Evolutionary conservation across 1,140 invertebrate genomes (phyloP).

Genomic region (Papilio glaucus): DNA sequence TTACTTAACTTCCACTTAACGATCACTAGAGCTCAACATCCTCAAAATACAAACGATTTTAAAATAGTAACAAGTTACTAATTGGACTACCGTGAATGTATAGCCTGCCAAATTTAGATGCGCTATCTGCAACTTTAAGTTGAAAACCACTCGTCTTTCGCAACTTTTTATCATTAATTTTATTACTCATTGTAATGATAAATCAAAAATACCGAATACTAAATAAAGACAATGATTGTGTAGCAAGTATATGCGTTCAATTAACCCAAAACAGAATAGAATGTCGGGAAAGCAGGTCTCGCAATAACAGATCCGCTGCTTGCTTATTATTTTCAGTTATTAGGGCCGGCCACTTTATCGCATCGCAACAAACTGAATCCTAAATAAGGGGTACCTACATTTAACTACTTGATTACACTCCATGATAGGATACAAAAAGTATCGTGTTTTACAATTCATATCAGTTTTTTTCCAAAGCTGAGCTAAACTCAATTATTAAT

Average conservation of each 20-base stretch:
- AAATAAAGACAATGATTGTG: slow-evolving; percentile 30
- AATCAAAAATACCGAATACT: slow-evolving; percentile 4
- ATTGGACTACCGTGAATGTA: too few species aligned
- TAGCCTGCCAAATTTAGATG: too few species aligned
- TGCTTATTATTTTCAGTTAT: slow-evolving; percentile 57
- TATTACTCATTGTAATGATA: too few species aligned
- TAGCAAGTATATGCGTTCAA: slow-evolving; percentile 51
- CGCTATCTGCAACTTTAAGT: too few species aligned
- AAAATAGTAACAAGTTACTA: too few species aligned
- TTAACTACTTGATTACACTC: slow-evolving; percentile 4
- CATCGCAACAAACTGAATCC: slow-evolving; percentile 50
- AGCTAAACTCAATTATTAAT: too few species aligned
- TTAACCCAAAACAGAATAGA: slow-evolving; percentile 47
- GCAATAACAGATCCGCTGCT: slow-evolving; percentile 48
- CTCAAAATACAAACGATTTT: too few species aligned
- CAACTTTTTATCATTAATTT: too few species aligned
- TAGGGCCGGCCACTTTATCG: slow-evolving; percentile 52
- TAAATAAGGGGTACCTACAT: slow-evolving; percentile 42
- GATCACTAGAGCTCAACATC: too few species aligned
- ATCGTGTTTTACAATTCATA: neutral
- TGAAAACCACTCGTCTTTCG: too few species aligned
- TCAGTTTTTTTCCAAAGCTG: too few species aligned
- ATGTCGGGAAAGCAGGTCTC: slow-evolving; percentile 38
- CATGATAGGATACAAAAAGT: neutral
- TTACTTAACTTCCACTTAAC: too few species aligned